Conservation (phyloP, 2,113 vertebrate genomes). For the Serinus canaria region DNA sequence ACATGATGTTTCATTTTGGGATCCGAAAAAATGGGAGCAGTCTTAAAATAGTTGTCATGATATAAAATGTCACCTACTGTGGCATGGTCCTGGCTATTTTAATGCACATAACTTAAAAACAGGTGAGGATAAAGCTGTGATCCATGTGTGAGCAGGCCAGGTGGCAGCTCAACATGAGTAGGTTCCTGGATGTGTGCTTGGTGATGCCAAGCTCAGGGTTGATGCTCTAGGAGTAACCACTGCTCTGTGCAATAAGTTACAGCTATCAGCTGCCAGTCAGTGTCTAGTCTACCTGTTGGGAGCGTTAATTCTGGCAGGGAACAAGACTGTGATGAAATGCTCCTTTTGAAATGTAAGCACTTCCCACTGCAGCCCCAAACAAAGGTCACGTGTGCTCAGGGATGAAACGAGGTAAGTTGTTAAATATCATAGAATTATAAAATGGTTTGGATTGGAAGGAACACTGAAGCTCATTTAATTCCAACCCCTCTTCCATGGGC, state of each 20-base stretch:
- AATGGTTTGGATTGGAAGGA: neutral
- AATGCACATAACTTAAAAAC: neutral
- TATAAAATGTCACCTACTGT: neutral
- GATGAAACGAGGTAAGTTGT: neutral
- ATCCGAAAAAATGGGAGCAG: neutral
- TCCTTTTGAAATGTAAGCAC: neutral
- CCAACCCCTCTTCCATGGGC: neutral
- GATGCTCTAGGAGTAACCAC: accelerated
- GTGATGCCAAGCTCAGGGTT: no score
- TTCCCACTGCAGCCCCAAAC: neutral
- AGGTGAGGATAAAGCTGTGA: neutral
- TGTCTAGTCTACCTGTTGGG: neutral
- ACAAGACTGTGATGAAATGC: neutral
- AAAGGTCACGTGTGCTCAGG: accelerated
- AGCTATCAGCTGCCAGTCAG: neutral
- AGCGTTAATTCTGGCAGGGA: neutral
- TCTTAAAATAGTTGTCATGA: neutral
- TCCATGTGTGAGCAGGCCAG: neutral
- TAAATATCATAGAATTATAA: neutral
- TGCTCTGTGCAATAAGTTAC: neutral
- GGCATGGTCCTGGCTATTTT: neutral
- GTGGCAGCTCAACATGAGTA: accelerated
- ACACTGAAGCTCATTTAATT: neutral
- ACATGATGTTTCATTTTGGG: neutral
- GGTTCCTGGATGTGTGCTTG: accelerated